A percentile compares a stretch with the other conserved stretches of the same genome.
Conservation (phyloP, 2,113 vertebrate genomes). For the Ranitomeya variabilis region DNA sequence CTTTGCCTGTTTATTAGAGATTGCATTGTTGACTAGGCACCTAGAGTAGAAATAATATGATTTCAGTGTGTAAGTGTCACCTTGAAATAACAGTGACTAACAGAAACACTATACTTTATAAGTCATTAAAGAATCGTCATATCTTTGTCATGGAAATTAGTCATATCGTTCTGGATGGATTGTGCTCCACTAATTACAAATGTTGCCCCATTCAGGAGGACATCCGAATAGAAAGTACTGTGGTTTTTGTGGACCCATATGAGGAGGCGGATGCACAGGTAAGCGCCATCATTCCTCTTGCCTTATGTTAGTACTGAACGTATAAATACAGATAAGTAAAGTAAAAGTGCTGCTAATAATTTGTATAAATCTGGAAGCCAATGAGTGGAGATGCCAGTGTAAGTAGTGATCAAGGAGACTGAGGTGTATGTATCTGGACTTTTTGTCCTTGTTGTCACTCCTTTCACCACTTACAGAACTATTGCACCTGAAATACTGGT, state of each 20-base stretch:
- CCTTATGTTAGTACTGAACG: too few relatives aligned
- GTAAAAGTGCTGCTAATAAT: background rate
- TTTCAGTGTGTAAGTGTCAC: too few relatives aligned
- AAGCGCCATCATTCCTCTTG: slow-evolving; percentile 42
- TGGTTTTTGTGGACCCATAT: slow-evolving; percentile 94
- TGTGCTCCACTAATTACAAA: background rate
- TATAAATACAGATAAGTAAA: background rate
- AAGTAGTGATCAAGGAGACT: background rate
- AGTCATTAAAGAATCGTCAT: too few relatives aligned
- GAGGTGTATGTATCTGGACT: background rate
- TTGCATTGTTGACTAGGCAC: too few relatives aligned
- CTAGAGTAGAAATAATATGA: too few relatives aligned
- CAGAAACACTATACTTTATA: too few relatives aligned
- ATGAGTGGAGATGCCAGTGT: background rate
- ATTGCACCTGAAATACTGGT: background rate
- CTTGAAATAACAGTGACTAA: too few relatives aligned
- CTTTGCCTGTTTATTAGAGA: too few relatives aligned
- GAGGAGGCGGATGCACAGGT: slow-evolving; percentile 95
- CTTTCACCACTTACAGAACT: background rate
- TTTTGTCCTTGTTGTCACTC: background rate
- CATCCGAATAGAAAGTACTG: slow-evolving; percentile 79
- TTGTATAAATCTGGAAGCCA: background rate
- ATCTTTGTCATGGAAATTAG: too few relatives aligned
- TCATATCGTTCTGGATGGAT: too few relatives aligned
- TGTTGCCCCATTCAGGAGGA: slow-evolving; percentile 77